These are phyloP conservation scores for Phalloptychus januarius DNA, from an alignment of 2,797 vertebrate species.

Conservation along the genomic window DNA sequence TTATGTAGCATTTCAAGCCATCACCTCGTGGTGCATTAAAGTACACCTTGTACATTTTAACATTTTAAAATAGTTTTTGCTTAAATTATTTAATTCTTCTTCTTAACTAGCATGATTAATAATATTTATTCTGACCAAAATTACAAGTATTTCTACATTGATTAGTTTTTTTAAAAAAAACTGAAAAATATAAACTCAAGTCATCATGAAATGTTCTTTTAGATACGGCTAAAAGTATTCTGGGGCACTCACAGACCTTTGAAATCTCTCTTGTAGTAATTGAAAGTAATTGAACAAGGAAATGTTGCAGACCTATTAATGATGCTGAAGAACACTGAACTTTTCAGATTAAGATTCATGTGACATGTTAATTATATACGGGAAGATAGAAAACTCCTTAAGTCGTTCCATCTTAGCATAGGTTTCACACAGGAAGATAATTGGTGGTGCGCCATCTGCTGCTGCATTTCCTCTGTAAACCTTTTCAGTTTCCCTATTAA, in stretches of 20 bases:
- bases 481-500: neutral
- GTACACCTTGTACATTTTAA: neutral
- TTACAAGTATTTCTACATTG: neutral
- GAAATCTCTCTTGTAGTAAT: too few species aligned
- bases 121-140: neutral
- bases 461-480: neutral
- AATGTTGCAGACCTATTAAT: neutral
- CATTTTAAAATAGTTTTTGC: neutral
- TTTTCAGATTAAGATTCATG: neutral
- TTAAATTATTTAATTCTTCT: neutral
- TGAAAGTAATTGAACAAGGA: neutral
- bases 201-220: neutral
- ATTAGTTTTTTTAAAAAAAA: neutral
- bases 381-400: neutral
- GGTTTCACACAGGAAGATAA: neutral
- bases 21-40: neutral
- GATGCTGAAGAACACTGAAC: neutral
- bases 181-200: neutral
- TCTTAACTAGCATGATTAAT: neutral
- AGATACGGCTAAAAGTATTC: neutral
- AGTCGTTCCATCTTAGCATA: neutral
- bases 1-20: neutral
- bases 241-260: neutral
- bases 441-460: neutral
- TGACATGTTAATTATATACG: neutral